A percentile compares a stretch with the other conserved stretches of the same genome.
phyloP scores from a whole-genome alignment of 2,888 invertebrate genomes.

The Scrobipalpa atriplicella region DNA sequence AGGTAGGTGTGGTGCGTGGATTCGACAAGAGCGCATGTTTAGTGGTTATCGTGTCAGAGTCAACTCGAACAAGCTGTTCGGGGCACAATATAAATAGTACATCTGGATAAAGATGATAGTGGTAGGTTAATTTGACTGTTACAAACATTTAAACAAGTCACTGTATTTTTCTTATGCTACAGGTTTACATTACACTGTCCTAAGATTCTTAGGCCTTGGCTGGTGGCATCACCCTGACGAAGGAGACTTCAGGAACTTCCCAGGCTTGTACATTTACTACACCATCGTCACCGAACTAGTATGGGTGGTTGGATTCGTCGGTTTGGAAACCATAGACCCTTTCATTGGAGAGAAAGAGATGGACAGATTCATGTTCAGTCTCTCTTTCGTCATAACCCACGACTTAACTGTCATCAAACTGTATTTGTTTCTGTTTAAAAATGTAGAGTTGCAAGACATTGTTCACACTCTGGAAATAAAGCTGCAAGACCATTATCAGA shows the following conservation, averaged over 20 bases:
- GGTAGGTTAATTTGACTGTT: too few species aligned
- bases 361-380: slow-evolving; percentile 76
- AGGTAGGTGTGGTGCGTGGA: too few species aligned
- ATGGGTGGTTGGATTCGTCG: slow-evolving; percentile 73
- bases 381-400: slow-evolving; percentile 76
- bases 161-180: neutral
- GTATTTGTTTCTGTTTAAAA: slow-evolving; percentile 72
- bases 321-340: slow-evolving; percentile 75
- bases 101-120: too few species aligned
- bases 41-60: too few species aligned
- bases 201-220: slow-evolving; percentile 69
- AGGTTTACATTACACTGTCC: slow-evolving; percentile 57
- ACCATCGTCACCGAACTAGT: slow-evolving; percentile 65
- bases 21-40: too few species aligned
- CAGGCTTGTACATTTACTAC: slow-evolving; percentile 68
- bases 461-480: slow-evolving; percentile 65
- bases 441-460: slow-evolving; percentile 67
- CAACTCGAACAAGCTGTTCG: too few species aligned
- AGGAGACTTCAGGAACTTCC: slow-evolving; percentile 62
- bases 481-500: slow-evolving; percentile 67
- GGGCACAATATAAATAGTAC: too few species aligned
- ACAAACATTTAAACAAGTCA: too few species aligned
- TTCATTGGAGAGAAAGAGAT: slow-evolving; percentile 73
- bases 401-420: slow-evolving; percentile 72
- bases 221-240: slow-evolving; percentile 79